A percentile compares a stretch with the other conserved stretches of the same genome.
phyloP scores from a whole-genome alignment of 2,113 vertebrate species.

The Anguilla japonica region DNA sequence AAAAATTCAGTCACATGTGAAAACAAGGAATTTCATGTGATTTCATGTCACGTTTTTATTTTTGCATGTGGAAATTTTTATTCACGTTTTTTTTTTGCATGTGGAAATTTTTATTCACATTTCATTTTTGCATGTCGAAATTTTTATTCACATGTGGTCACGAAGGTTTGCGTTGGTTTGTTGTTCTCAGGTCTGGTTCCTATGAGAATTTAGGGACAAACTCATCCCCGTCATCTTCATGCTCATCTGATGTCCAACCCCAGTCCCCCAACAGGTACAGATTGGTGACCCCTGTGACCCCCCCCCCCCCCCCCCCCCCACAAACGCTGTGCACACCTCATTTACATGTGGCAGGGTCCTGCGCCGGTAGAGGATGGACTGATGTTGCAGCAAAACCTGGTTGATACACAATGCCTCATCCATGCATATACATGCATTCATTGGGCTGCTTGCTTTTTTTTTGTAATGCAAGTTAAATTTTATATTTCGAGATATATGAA shows the following conservation, averaged over 20 bases:
- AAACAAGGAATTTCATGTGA: too few relatives aligned
- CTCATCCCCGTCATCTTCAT: conserved; percentile 57
- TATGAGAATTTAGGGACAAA: conserved; percentile 67
- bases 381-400: background rate
- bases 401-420: background rate
- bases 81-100: background rate
- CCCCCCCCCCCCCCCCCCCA: background rate
- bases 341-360: background rate
- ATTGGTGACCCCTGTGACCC: background rate
- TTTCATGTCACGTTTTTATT: too few relatives aligned
- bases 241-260: conserved; percentile 64
- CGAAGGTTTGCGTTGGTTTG: conserved; percentile 33
- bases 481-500: background rate
- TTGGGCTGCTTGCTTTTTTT: background rate
- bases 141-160: background rate
- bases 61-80: too few relatives aligned
- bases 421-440: background rate
- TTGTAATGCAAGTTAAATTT: background rate
- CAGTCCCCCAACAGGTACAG: conserved; percentile 80
- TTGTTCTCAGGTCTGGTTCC: conserved; percentile 67
- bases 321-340: background rate
- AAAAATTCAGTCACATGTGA: too few relatives aligned
- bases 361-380: too few relatives aligned
- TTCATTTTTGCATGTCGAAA: background rate
- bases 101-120: background rate